Percentiles rank a stretch among this genome's conserved stretches.
phyloP scores from a whole-genome alignment of 2,888 invertebrate genomes.

The Metalampra italica region DNA sequence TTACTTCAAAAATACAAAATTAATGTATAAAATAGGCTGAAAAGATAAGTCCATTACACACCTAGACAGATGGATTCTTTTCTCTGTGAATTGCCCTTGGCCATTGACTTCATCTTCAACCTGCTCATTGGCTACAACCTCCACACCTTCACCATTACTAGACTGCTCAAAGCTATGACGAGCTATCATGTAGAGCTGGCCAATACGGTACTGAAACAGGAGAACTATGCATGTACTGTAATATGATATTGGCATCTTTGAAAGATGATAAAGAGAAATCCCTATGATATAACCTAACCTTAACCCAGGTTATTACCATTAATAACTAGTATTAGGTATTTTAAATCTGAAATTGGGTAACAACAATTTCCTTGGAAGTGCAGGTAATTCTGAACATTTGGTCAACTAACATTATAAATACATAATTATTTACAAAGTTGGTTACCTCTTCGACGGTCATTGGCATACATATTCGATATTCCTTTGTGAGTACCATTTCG shows the following conservation, averaged over 20 bases:
- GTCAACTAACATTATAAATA: too few species aligned
- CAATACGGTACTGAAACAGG: conserved; percentile 88
- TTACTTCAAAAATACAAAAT: too few species aligned
- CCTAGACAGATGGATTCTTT: conserved; percentile 93
- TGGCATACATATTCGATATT: conserved; percentile 95
- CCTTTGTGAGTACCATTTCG: conserved; percentile 93
- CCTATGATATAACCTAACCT: too few species aligned
- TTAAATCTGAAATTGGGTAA: too few species aligned
- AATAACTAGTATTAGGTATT: too few species aligned
- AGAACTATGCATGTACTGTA: conserved; percentile 6
- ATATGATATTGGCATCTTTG: not conserved
- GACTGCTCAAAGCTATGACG: conserved; percentile 95
- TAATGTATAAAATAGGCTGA: too few species aligned
- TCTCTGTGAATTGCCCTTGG: conserved; percentile 92
- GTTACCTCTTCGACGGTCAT: conserved; percentile 93
- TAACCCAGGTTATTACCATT: too few species aligned
- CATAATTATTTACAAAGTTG: too few species aligned
- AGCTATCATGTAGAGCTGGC: conserved; percentile 96
- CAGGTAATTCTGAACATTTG: too few species aligned
- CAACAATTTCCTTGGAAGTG: too few species aligned
- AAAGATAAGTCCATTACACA: conserved; percentile 35
- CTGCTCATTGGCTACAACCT: conserved; percentile 90
- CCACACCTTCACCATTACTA: conserved; percentile 93
- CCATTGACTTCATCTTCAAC: conserved; percentile 89
- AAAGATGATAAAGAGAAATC: too few species aligned